phyloP scores from a whole-genome alignment of 2,113 vertebrate species.

The Coreoperca whiteheadi region DNA sequence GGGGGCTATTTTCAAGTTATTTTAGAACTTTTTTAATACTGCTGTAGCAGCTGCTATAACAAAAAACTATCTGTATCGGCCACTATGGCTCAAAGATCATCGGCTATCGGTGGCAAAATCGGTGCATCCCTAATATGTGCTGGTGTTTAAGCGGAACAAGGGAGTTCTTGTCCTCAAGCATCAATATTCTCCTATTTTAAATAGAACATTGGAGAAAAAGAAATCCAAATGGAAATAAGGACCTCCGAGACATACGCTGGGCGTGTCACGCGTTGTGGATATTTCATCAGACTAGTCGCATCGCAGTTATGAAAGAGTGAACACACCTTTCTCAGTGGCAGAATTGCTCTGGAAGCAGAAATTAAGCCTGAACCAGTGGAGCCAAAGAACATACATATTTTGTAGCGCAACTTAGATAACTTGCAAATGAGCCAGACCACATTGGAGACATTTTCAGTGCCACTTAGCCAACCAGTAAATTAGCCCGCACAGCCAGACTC shows the following conservation, averaged over 20 bases:
- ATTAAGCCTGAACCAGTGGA: background rate
- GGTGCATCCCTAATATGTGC: too few species aligned
- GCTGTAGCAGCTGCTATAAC: too few species aligned
- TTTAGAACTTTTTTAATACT: too few species aligned
- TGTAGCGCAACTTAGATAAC: background rate
- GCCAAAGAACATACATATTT: background rate
- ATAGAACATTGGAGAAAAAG: background rate
- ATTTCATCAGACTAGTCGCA: background rate
- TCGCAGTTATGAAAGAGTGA: background rate
- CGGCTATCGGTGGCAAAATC: too few species aligned
- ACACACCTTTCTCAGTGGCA: background rate
- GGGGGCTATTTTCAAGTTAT: too few species aligned
- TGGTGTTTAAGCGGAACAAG: background rate
- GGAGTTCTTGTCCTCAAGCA: background rate
- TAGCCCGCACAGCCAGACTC: background rate
- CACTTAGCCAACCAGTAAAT: background rate
- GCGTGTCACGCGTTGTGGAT: background rate
- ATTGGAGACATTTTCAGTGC: too few species aligned
- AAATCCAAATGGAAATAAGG: too few species aligned
- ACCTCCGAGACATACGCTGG: background rate
- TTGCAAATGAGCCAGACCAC: background rate
- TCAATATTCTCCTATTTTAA: background rate
- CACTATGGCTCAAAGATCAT: too few species aligned
- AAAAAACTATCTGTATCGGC: too few species aligned
- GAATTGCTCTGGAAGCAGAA: background rate